Base-by-base conservation (phyloP, 2,888 invertebrate species). In the Gymnosoma rotundatum region DNA sequence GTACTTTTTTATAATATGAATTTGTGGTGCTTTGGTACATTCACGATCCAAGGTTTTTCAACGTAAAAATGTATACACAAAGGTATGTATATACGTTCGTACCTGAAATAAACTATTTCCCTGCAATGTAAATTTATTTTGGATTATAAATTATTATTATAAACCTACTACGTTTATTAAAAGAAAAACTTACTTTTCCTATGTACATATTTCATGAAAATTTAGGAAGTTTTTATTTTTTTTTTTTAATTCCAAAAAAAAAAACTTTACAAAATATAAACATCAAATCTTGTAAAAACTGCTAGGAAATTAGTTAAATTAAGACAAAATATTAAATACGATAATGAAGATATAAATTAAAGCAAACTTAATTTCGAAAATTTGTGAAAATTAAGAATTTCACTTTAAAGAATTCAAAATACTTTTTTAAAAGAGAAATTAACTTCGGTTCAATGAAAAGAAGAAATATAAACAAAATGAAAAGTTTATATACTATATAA, bases 311-410 rank as follows among this genome's bases (percentile, higher is more conserved):
- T 14, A 16, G 16, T 48, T 48, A 16, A 48, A 45, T 21, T 20
- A 52, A 66, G 8, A 69, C 38, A 38, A 56, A 21, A 16, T n/a
- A 42, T 38, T n/a, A 20, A 69, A 56, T 69, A 42, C 20, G 54
- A 67, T 10, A 25, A 1, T 42, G 45, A 63, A 21, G 21, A 42
- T 42, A 21, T 63, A 66, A 25, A 50, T 12, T 32, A 32, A 48
- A 48, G 32, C 21, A 45, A 45, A 64, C 64, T 64, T 48, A 32
- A 50, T 50, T n/a, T 25, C 48, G 7, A 10, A 64, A 64, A 64
- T 12, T 48, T 1, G n/a, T 25, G 48, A 12, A 14, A 50, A 14
- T 9, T 67, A 38, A 52, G 18, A 32, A 20, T 52, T 20, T 36
- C 18, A 20, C 14, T 50, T 48, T 20, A 2, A 8, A 42, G 38